These are phyloP conservation scores for Euclidia mi DNA, from an alignment of 2,888 invertebrate genomes.

Conservation along the genomic window DNA sequence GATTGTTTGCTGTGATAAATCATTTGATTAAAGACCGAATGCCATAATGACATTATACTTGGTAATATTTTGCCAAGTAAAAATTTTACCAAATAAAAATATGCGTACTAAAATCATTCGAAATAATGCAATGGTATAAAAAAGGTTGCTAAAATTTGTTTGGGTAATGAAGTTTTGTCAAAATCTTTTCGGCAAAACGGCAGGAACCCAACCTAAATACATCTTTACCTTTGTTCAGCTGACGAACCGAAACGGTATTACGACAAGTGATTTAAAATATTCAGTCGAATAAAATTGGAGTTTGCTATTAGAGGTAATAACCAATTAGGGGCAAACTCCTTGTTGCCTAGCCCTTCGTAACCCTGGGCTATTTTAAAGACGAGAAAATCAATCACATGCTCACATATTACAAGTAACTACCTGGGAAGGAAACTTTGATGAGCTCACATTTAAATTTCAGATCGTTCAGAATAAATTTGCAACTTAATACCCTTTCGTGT, in stretches of 20 bases:
- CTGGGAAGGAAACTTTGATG: constrained; percentile 80
- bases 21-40: no score
- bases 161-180: no score
- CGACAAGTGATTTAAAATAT: constrained; percentile 9
- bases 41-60: no score
- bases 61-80: no score
- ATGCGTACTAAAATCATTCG: no score
- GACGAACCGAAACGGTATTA: no score
- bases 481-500: constrained; percentile 76
- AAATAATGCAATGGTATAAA: no score
- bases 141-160: no score
- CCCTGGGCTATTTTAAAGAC: constrained; percentile 67
- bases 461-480: constrained; percentile 84
- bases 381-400: constrained; percentile 69
- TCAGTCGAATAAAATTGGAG: constrained; percentile 26
- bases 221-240: constrained; percentile 6
- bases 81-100: no score
- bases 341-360: constrained; percentile 37
- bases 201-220: constrained; percentile 12
- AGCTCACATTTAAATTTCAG: constrained; percentile 85
- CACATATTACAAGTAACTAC: constrained; percentile 69
- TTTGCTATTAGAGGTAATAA: constrained; percentile 55
- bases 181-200: neutral
- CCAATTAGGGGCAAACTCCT: constrained; percentile 62
- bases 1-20: no score